Base-by-base conservation (phyloP, 1,140 invertebrate species). In the Antheraea pernyi region DNA sequence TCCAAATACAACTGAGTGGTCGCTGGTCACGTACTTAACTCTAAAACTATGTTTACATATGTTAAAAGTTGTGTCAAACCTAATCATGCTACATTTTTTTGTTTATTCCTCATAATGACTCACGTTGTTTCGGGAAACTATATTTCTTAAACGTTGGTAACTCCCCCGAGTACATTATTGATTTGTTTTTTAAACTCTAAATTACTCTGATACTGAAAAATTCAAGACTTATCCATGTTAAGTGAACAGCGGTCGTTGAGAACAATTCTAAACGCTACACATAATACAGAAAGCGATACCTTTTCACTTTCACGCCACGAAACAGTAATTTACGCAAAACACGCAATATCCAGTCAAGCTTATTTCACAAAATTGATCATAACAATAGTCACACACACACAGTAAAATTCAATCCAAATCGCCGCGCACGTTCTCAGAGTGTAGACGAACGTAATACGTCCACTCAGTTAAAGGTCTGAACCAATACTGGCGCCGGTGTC, bases 391-490 rank as follows among this genome's bases (percentile, higher is more conserved):
- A 63, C 61, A 63, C 5, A 53, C 46, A 63, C 61, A 63, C 61
- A 63, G 2, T 16, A 37, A 63, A 63, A n/a, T 63, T 18, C 61
- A 63, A 37, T 63, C 61, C 61, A 37, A 63, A 63, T 30, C 36
- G 61, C n/a, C 61, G 61, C 61, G 61, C n/a, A 37, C 7, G 3
- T 63, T 18, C 30, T 59, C 59, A 36, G 30, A n/a, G 4, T 30
- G 11, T 30, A 63, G 37, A 63, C 61, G 30, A 63, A n/a, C 61
- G 61, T 10, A 3, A 30, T 22, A 37, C 61, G 61, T 63, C 61
- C 30, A 4, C 19, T 19, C 30, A 37, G n/a, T n/a, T 37, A 30
- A 16, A 13, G 61, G 30, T 63, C 30, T 30, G n/a, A 63, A 18
- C 30, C 61, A 19, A 13, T 63, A 63, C 61, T 63, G n/a, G 9